Conservation (phyloP, 2,797 vertebrate genomes). For the Danio tinwini region DNA sequence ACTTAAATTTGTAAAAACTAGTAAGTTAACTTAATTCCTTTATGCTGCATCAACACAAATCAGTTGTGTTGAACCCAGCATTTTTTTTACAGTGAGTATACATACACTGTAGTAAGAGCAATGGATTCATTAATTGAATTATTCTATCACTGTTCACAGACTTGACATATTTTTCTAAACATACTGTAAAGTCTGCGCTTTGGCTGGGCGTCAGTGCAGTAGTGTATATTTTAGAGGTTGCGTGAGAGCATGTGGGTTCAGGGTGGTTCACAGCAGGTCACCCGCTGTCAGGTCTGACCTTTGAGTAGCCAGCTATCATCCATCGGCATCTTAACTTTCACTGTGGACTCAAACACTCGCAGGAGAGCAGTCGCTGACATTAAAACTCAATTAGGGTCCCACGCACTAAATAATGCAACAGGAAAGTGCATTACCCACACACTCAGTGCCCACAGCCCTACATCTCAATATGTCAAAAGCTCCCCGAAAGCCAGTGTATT, state of each 20-base stretch:
- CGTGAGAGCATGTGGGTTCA: conserved; percentile 30
- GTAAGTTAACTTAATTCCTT: too few relatives aligned
- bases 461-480: conserved; percentile 76
- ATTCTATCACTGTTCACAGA: neutral
- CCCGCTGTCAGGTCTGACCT: conserved; percentile 71
- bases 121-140: neutral
- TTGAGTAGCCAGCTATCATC: conserved; percentile 75
- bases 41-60: too few relatives aligned
- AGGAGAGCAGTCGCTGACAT: conserved; percentile 79
- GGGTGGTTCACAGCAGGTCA: conserved; percentile 63
- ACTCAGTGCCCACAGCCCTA: conserved; percentile 67
- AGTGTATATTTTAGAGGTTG: conserved; percentile 23
- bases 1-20: too few relatives aligned
- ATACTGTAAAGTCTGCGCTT: neutral
- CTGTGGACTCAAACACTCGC: conserved; percentile 71
- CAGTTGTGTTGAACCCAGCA: too few relatives aligned
- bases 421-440: conserved; percentile 78
- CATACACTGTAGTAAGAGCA: neutral
- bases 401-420: conserved; percentile 83
- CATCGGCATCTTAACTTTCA: conserved; percentile 79
- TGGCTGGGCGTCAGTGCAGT: neutral
- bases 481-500: conserved; percentile 34
- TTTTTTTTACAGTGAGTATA: too few relatives aligned
- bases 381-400: conserved; percentile 83
- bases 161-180: neutral